Conservation (phyloP, 2,113 vertebrate species). For the human region DNA sequence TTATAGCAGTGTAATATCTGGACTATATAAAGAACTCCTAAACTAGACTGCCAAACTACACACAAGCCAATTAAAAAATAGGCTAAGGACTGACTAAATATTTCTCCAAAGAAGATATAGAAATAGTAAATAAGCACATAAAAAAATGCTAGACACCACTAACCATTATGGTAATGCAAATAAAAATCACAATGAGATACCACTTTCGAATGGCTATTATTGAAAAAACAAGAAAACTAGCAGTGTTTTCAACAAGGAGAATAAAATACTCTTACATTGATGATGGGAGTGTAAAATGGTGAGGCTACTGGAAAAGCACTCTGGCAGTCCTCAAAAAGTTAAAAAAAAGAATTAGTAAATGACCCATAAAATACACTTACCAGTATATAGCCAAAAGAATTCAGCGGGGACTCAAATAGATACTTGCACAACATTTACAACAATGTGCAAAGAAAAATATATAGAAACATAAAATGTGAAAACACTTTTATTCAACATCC, state of each 20-base stretch:
- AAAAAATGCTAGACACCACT: background rate
- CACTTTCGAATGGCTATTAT: background rate
- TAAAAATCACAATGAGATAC: background rate
- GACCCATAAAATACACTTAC: background rate
- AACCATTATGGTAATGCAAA: background rate
- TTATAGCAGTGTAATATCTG: background rate
- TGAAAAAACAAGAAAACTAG: background rate
- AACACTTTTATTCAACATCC: background rate
- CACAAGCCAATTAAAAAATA: background rate
- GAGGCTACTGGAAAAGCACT: background rate
- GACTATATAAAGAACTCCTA: background rate
- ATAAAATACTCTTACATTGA: background rate
- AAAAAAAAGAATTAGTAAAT: background rate
- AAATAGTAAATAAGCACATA: background rate
- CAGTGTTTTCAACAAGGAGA: background rate
- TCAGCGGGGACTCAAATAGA: background rate
- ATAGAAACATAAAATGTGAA: background rate
- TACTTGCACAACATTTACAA: background rate
- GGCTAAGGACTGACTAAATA: background rate
- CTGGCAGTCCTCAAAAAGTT: background rate
- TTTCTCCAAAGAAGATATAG: background rate
- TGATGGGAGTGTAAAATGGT: background rate
- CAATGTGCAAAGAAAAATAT: background rate
- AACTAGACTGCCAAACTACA: background rate
- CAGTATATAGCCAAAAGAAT: background rate